Percentiles rank a stretch among this genome's conserved stretches.
Conservation (phyloP, 2,888 invertebrate species). For the Catocala sponsa region DNA sequence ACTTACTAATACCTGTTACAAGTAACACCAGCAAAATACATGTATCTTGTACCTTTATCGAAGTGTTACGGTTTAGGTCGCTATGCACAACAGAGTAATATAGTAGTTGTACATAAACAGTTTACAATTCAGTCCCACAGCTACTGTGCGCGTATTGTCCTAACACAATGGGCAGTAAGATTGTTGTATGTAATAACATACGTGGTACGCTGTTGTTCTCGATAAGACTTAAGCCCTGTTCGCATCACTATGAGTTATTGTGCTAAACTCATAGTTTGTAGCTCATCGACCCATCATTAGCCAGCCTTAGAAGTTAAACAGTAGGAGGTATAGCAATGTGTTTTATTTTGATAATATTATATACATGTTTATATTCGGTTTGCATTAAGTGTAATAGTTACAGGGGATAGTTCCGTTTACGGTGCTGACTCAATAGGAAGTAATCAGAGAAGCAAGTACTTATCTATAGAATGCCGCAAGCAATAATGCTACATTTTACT, state of each 20-base stretch:
- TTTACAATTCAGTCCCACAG: neutral
- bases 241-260: conserved; percentile 86
- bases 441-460: conserved; percentile 29
- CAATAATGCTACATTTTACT: conserved; percentile 15
- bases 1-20: neutral
- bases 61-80: conserved; percentile 4
- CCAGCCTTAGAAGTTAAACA: conserved; percentile 66
- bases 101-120: neutral
- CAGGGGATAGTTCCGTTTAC: conserved; percentile 56
- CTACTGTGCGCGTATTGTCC: conserved; percentile 14
- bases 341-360: conserved; percentile 61
- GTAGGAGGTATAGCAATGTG: conserved; percentile 56
- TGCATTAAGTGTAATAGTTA: conserved; percentile 58
- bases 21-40: neutral
- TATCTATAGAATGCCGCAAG: conserved; percentile 30
- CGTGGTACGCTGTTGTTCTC: conserved; percentile 46
- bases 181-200: conserved; percentile 24
- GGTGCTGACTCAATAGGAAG: conserved; percentile 36
- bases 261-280: conserved; percentile 87
- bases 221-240: conserved; percentile 66
- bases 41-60: conserved; percentile 1
- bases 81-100: conserved; percentile 7
- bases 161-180: conserved; percentile 19
- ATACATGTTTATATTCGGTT: conserved; percentile 55
- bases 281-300: conserved; percentile 76